These are phyloP conservation scores for Tetramorium parvispinum DNA, from an alignment of 1,140 invertebrate genomes.

Conservation along the genomic window DNA sequence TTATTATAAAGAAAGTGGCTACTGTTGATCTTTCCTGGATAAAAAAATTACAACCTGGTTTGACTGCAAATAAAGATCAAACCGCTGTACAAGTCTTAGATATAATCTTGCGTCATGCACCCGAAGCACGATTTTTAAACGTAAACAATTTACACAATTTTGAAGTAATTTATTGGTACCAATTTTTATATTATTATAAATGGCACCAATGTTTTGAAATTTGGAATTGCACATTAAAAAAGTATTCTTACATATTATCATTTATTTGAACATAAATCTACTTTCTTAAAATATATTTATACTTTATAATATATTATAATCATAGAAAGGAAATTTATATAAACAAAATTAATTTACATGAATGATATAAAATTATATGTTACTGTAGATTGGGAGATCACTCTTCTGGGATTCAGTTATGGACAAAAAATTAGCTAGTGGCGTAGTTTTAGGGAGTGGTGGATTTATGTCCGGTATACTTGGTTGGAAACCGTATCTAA, in stretches of 20 bases:
- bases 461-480: conserved; percentile 91
- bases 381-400: conserved; percentile 85
- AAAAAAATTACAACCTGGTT: conserved; percentile 83
- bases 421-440: conserved; percentile 85
- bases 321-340: neutral
- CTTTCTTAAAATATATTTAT: neutral
- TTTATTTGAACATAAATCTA: neutral
- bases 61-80: conserved; percentile 86
- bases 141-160: conserved; percentile 26
- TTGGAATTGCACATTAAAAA: neutral
- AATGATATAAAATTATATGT: conserved; percentile 9
- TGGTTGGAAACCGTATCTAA: conserved; percentile 90
- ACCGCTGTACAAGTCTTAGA: conserved; percentile 92
- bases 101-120: conserved; percentile 90
- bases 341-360: neutral
- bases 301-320: neutral
- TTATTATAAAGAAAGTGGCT: conserved; percentile 87
- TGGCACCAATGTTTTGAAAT: neutral
- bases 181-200: neutral
- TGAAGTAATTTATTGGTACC: neutral
- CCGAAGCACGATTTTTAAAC: neutral
- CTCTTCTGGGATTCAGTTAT: conserved; percentile 77
- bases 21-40: conserved; percentile 86
- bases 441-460: conserved; percentile 90
- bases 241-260: neutral